Base-by-base conservation (phyloP, 2,797 vertebrate species). In the Enteromius afrohamiltoni region DNA sequence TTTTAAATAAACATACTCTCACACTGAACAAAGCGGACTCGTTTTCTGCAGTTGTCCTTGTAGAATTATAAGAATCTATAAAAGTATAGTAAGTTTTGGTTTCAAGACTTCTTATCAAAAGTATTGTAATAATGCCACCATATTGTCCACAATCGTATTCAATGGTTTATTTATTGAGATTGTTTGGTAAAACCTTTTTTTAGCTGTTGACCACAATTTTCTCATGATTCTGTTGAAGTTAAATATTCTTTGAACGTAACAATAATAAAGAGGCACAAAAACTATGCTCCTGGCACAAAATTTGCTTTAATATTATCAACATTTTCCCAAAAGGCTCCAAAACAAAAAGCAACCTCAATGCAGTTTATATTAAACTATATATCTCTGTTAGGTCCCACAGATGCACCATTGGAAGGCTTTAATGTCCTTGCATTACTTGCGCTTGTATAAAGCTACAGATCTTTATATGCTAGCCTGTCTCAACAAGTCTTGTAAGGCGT, bases 401-500 rank as follows among this genome's bases (percentile, higher is more conserved):
- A 67, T 42, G 34, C 81, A 77, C 37, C 6, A 29, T 23, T 69
- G 23, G 11, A 58, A 68, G 34, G 10, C 23, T 45, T 23, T 64
- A 51, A 49, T 64, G 55, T 65, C 14, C 21, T 70, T 70, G 65
- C 23, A 79, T 58, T 29, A 21, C 26, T 42, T 64, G 55, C 17
- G 16, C 74, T 76, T 55, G 62, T 67, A 31, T 40, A 76, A 75
- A 42, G 45, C 34, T 60, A 75, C 51, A 67, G 37, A 76, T 58
- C 62, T 79, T 7, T 60, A 64, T 47, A 65, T 23, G 42, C 8
- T 16, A 65, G 55, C 69, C 45, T 10, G 1, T 55, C 8, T 65
- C 42, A 77, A 31, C 26, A 70, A 62, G 53, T 60, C 6, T 40
- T 90, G 90, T 95, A 96, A 96, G 95, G 95, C 95, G 95, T 94